These are phyloP conservation scores for Strongylocentrotus purpuratus DNA, from an alignment of 35 echinoderm and acorn worm genomes.

Conservation along the genomic window DNA sequence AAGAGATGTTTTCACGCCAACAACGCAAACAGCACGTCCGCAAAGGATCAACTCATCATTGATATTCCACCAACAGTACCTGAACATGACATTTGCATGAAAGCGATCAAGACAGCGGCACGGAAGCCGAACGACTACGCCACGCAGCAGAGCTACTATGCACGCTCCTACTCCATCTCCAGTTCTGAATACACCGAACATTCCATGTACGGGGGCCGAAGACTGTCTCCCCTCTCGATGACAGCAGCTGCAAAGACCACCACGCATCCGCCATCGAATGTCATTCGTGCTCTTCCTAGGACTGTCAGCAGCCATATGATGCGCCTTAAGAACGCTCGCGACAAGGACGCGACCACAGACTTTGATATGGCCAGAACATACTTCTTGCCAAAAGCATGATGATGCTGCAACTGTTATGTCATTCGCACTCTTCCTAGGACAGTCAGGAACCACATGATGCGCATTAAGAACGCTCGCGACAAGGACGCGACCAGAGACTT, in stretches of 20 bases:
- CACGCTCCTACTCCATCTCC: conserved; percentile 32
- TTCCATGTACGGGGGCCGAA: conserved; percentile 17
- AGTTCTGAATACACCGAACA: conserved; percentile 32
- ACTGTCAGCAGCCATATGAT: conserved; percentile 86
- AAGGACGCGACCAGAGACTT: conserved; percentile 85
- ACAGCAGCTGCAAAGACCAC: not conserved
- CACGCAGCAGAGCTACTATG: conserved; percentile 36
- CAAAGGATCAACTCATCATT: not conserved
- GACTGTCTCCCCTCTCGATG: not conserved
- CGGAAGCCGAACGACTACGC: not conserved
- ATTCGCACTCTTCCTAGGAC: conserved; percentile 68
- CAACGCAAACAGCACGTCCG: conserved; percentile 27
- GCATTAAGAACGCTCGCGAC: conserved; percentile 68
- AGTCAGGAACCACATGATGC: conserved; percentile 90
- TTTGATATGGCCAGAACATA: conserved; percentile 81
- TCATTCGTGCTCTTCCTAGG: conserved; percentile 66
- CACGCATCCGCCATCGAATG: conserved; percentile 44
- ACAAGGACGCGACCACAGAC: conserved; percentile 81
- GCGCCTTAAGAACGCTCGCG: conserved; percentile 70
- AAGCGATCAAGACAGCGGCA: conserved; percentile 33
- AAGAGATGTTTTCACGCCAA: conserved; percentile 24
- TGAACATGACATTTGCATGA: conserved; percentile 41
- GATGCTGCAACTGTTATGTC: not conserved
- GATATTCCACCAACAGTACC: conserved; percentile 43
- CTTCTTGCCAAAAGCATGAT: conserved; percentile 57